A percentile compares a stretch with the other conserved stretches of the same genome.
Evolutionary conservation across 2,797 vertebrate species (phyloP).

Genomic region (Eptatretus atami): DNA sequence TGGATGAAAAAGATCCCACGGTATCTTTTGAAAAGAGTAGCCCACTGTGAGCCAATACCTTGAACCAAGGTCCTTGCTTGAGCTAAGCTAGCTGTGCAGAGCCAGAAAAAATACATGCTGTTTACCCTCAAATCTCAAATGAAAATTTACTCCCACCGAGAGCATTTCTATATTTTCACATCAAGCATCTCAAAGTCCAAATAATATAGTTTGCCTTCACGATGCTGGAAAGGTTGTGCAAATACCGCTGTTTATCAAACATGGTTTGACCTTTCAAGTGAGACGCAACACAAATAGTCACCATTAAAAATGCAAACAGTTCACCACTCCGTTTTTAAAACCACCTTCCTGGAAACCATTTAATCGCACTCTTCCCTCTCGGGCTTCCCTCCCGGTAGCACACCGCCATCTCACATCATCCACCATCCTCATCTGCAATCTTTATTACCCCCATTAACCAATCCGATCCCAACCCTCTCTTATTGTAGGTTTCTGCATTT

Average conservation of each 20-base stretch:
- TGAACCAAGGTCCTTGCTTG: too few relatives aligned
- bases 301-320: background rate
- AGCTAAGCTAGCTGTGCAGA: too few relatives aligned
- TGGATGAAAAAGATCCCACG: too few relatives aligned
- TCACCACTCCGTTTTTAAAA: background rate
- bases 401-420: background rate
- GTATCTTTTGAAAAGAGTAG: too few relatives aligned
- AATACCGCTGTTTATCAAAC: background rate
- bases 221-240: background rate
- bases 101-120: too few relatives aligned
- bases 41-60: too few relatives aligned
- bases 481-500: background rate
- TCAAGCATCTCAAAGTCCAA: background rate
- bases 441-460: background rate
- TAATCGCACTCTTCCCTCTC: background rate
- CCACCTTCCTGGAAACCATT: background rate
- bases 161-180: background rate
- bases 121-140: too few relatives aligned
- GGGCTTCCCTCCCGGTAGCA: background rate
- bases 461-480: background rate
- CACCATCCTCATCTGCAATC: background rate
- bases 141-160: too few relatives aligned
- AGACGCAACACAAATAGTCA: background rate
- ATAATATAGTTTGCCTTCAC: conserved; percentile 3
- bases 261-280: background rate